phyloP scores from a whole-genome alignment of 2,888 invertebrate genomes.

The Trichogramma evanescens region DNA sequence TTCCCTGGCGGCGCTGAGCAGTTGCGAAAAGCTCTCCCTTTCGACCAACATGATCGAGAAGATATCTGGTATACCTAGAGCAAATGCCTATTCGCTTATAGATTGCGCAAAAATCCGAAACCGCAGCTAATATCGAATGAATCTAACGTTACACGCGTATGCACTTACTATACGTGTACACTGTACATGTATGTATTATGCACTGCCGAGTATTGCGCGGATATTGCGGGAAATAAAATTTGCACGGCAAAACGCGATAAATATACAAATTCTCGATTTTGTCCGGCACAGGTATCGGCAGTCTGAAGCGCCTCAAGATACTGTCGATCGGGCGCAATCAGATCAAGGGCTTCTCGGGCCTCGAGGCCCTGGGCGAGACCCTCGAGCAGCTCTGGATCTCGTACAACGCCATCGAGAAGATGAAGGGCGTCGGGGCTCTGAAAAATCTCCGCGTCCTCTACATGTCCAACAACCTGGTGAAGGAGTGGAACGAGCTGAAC shows the following conservation, averaged over 20 bases:
- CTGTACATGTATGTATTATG: neutral
- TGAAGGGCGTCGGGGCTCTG: slow-evolving; percentile 77
- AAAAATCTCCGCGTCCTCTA: slow-evolving; percentile 75
- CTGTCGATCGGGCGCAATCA: slow-evolving; percentile 82
- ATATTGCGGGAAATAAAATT: too few relatives aligned
- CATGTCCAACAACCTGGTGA: slow-evolving; percentile 76
- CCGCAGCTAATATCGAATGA: neutral
- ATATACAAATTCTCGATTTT: too few relatives aligned
- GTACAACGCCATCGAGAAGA: slow-evolving; percentile 85
- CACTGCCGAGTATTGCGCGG: neutral
- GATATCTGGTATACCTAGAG: slow-evolving; percentile 53
- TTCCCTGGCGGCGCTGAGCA: slow-evolving; percentile 63
- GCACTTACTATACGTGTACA: neutral
- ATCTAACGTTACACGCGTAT: neutral
- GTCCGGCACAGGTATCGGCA: slow-evolving; percentile 57
- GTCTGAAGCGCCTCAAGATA: slow-evolving; percentile 74
- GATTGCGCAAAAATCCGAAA: neutral
- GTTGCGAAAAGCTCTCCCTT: slow-evolving; percentile 77
- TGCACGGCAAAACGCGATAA: too few relatives aligned
- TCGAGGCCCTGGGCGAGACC: slow-evolving; percentile 80
- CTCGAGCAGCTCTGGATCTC: slow-evolving; percentile 90
- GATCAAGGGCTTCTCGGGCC: slow-evolving; percentile 80
- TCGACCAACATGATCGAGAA: slow-evolving; percentile 94
- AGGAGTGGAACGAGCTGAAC: slow-evolving; percentile 82
- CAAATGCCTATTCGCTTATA: neutral